These are phyloP conservation scores for Lottia gigantea DNA, from an alignment of 2,888 invertebrate genomes.

Conservation along the genomic window DNA sequence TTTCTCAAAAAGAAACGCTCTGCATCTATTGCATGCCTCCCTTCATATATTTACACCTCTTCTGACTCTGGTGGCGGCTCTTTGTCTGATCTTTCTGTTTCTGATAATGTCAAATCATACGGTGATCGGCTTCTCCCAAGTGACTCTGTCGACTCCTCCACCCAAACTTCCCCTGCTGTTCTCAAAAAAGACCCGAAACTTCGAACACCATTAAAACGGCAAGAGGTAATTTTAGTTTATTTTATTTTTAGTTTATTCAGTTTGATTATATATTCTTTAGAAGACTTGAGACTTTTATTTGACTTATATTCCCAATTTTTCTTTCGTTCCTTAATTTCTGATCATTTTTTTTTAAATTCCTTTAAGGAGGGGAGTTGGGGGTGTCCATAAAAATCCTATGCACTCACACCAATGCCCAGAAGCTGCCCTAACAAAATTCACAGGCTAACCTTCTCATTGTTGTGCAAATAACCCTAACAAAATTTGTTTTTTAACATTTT, in stretches of 20 bases:
- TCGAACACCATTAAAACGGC: neutral
- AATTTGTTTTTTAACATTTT: no score
- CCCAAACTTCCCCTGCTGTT: conserved; percentile 31
- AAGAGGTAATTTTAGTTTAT: conserved; percentile 11
- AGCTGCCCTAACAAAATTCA: no score
- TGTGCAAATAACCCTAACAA: no score
- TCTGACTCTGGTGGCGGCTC: conserved; percentile 23
- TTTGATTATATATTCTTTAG: neutral
- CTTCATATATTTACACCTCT: conserved; percentile 18
- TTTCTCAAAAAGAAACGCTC: conserved; percentile 24
- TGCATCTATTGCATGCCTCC: conserved; percentile 23
- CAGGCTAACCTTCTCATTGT: no score
- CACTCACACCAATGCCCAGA: no score
- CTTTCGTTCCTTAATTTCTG: neutral
- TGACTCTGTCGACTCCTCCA: conserved; percentile 27
- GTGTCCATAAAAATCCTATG: no score
- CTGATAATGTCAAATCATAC: conserved; percentile 15
- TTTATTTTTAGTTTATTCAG: no score
- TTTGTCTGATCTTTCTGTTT: conserved; percentile 11
- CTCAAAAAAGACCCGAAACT: conserved; percentile 19
- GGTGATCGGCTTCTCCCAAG: conserved; percentile 12
- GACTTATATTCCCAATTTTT: neutral
- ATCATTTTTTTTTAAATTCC: neutral
- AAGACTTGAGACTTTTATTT: neutral
- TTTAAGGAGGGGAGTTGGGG: no score